Percentiles rank a stretch among this genome's conserved stretches.
These are phyloP conservation scores for Bubo scandiacus DNA, from an alignment of 2,113 vertebrate species.

Conservation along the genomic window DNA sequence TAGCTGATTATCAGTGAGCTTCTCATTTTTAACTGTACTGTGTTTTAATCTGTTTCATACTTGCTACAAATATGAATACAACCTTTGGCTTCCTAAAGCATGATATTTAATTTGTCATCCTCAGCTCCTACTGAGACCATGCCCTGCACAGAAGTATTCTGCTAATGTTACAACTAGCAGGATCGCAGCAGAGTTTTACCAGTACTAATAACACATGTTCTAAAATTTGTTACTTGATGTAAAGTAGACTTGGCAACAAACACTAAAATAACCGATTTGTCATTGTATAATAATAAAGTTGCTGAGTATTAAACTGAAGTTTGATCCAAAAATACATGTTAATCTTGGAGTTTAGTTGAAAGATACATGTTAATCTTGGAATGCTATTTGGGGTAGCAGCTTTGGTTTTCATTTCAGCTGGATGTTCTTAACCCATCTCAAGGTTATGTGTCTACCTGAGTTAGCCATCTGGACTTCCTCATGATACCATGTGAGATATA, in stretches of 20 bases:
- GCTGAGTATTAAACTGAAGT: neutral
- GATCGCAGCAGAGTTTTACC: neutral
- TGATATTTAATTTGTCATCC: neutral
- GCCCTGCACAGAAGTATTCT: neutral
- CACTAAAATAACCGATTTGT: neutral
- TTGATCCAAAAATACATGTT: neutral
- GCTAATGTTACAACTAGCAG: neutral
- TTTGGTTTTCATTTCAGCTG: neutral
- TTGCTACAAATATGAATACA: neutral
- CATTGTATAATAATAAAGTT: neutral
- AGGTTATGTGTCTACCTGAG: neutral
- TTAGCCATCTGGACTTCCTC: neutral
- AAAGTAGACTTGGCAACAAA: neutral
- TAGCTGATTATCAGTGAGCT: neutral
- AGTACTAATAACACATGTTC: neutral
- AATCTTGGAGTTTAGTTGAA: neutral
- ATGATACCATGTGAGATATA: fast-evolving
- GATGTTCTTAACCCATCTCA: neutral
- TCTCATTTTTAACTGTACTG: neutral
- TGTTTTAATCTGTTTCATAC: neutral
- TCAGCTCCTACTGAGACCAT: neutral
- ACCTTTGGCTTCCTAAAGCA: neutral
- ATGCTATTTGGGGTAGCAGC: neutral
- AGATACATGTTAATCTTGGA: fast-evolving
- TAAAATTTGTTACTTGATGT: neutral